phyloP scores from a whole-genome alignment of 1,140 invertebrate species.

The Calliopsis andreniformis region DNA sequence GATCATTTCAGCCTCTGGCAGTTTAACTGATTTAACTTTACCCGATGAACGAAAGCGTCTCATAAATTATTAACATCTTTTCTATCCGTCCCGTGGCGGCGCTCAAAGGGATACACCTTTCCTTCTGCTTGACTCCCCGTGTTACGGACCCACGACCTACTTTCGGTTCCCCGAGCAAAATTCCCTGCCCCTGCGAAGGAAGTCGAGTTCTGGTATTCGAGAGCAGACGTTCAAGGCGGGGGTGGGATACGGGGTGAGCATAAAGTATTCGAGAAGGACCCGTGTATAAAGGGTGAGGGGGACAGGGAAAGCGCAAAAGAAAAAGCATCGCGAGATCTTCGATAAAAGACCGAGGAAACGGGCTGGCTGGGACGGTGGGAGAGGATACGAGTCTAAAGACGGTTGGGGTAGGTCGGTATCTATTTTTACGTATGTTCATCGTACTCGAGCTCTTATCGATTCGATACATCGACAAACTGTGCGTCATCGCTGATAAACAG shows the following conservation, averaged over 20 bases:
- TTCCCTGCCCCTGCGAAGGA: constrained; percentile 14
- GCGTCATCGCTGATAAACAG: constrained; percentile 23
- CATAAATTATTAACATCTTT: constrained; percentile 56
- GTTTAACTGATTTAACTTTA: constrained; percentile 32
- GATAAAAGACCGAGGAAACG: constrained; percentile 20
- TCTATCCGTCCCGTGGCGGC: neutral
- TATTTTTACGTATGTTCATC: constrained; percentile 57
- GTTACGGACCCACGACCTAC: constrained; percentile 48
- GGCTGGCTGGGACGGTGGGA: too few relatives aligned
- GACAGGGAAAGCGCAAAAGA: constrained; percentile 20
- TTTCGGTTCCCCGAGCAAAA: constrained; percentile 37
- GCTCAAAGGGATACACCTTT: constrained; percentile 36
- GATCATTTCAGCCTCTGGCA: too few relatives aligned
- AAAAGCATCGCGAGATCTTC: constrained; percentile 21
- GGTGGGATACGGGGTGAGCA: neutral
- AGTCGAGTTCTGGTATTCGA: constrained; percentile 29
- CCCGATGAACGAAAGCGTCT: neutral
- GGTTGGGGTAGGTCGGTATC: constrained; percentile 55
- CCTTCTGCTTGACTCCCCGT: constrained; percentile 14
- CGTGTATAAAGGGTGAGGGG: constrained; percentile 1
- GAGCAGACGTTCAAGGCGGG: neutral
- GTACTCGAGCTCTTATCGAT: constrained; percentile 52
- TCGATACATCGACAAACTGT: constrained; percentile 10
- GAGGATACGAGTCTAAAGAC: constrained; percentile 7
- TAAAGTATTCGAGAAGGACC: constrained; percentile 41